These are phyloP conservation scores for Eueides isabella DNA, from an alignment of 1,140 invertebrate genomes.

Conservation along the genomic window DNA sequence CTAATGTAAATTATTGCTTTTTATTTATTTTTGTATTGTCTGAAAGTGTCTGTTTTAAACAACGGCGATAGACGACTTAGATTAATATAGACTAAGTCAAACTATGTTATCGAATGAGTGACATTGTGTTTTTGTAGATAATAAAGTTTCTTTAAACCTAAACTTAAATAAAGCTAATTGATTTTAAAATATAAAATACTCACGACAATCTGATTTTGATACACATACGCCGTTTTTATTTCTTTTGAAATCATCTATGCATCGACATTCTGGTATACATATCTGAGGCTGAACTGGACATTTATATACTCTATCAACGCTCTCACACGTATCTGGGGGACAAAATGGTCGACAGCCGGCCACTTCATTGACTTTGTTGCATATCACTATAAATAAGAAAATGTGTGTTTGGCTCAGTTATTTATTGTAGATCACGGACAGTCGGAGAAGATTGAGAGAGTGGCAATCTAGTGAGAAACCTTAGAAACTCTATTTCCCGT, in stretches of 20 bases:
- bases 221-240: slow-evolving; percentile 1
- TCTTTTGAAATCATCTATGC: not conserved
- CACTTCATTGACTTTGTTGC: not conserved
- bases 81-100: too few species aligned
- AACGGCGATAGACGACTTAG: too few species aligned
- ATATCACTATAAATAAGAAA: not conserved
- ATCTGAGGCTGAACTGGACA: not conserved
- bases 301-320: not conserved
- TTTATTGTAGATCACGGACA: not conserved
- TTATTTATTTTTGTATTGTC: too few species aligned
- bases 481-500: too few species aligned
- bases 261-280: not conserved
- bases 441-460: too few species aligned
- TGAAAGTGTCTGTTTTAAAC: too few species aligned
- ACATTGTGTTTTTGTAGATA: too few species aligned
- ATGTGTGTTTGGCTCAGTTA: not conserved
- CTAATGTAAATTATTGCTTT: too few species aligned
- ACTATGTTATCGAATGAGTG: too few species aligned
- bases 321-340: not conserved
- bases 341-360: not conserved
- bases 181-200: not conserved
- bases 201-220: slow-evolving; percentile 1
- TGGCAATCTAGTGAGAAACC: too few species aligned
- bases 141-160: too few species aligned
- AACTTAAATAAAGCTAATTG: too few species aligned